Evolutionary conservation across 2,113 vertebrate species (phyloP).

Genomic region (Diadophis punctatus): DNA sequence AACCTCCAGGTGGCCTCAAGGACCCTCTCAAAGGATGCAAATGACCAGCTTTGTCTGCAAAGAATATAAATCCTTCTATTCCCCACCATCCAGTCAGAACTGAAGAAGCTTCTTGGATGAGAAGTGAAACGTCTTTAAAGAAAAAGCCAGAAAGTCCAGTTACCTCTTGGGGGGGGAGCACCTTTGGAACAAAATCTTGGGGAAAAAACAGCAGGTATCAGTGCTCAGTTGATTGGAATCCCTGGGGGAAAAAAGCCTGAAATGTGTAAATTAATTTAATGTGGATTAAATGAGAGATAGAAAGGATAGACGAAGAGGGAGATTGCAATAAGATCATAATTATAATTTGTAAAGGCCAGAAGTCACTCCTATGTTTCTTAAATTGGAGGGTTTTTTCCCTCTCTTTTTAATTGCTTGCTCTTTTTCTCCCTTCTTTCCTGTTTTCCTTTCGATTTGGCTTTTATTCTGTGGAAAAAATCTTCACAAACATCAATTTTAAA

Average conservation of each 20-base stretch:
- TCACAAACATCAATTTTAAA: neutral
- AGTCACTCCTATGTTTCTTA: neutral
- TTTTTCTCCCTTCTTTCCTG: neutral
- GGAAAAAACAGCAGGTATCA: neutral
- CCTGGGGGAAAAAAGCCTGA: no score
- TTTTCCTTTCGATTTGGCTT: neutral
- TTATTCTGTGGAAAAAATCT: neutral
- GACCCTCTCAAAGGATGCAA: no score
- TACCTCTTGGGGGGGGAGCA: no score
- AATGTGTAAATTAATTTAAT: neutral
- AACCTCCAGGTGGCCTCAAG: no score
- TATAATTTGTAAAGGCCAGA: neutral
- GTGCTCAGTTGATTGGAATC: no score
- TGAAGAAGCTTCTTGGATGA: no score
- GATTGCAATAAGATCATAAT: neutral
- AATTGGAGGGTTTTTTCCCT: neutral
- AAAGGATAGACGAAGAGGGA: neutral
- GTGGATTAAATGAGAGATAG: neutral
- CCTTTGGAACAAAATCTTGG: no score
- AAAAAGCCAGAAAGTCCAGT: no score
- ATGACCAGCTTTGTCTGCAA: no score
- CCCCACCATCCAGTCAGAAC: no score
- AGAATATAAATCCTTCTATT: no score
- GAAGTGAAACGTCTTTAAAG: no score
- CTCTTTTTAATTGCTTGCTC: neutral